Conservation (phyloP, 1,140 invertebrate species). For the Hylaeus anthracinus region DNA sequence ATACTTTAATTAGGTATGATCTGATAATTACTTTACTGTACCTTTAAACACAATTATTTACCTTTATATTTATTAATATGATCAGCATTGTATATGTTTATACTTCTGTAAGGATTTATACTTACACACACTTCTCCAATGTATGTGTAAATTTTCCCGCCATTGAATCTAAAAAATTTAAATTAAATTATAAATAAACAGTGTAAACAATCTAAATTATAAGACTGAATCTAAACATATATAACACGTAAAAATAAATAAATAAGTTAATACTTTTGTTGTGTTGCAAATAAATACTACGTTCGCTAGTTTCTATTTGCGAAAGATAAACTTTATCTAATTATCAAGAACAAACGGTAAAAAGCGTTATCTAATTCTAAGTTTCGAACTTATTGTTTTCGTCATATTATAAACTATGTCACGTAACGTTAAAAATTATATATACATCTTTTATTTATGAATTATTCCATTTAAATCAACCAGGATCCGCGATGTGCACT, state of each 20-base stretch:
- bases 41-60: slow-evolving; percentile 70
- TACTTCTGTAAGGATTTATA: slow-evolving; percentile 93
- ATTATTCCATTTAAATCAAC: not conserved
- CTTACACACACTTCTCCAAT: slow-evolving; percentile 97
- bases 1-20: not conserved
- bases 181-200: not conserved
- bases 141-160: slow-evolving; percentile 95
- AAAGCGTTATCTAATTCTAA: not conserved
- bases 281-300: no score
- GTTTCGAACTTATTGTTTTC: not conserved
- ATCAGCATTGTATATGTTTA: slow-evolving; percentile 92
- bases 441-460: not conserved
- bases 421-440: not conserved
- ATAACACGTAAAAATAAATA: no score
- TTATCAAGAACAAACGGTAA: slow-evolving; percentile 10
- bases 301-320: not conserved
- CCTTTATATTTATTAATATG: slow-evolving; percentile 93
- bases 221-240: not conserved
- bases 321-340: slow-evolving; percentile 25
- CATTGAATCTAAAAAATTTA: slow-evolving; percentile 87
- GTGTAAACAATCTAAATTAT: not conserved
- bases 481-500: not conserved
- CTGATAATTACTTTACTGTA: not conserved
- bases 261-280: no score
- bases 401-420: not conserved